Evolutionary conservation across 2,113 vertebrate species (phyloP).

Genomic region (Corythoichthys intestinalis): DNA sequence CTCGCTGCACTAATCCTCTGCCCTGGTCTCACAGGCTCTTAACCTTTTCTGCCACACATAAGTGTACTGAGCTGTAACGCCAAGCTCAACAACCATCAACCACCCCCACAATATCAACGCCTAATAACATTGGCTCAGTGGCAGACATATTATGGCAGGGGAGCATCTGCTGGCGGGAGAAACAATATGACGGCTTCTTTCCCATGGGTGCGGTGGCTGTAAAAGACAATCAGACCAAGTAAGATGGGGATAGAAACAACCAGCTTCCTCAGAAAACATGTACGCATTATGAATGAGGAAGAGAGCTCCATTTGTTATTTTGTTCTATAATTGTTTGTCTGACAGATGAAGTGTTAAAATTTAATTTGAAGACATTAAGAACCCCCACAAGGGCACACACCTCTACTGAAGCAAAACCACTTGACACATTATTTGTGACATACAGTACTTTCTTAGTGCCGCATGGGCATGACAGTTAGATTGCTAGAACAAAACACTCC

Average conservation of each 20-base stretch:
- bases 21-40: constrained; percentile 58
- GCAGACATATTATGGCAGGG: constrained; percentile 57
- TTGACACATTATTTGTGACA: background rate
- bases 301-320: background rate
- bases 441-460: too few species aligned
- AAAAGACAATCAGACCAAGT: constrained; percentile 60
- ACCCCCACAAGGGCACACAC: background rate
- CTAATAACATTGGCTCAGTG: constrained; percentile 62
- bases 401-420: background rate
- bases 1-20: constrained; percentile 60
- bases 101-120: constrained; percentile 29
- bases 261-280: constrained; percentile 37
- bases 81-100: background rate
- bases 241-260: constrained; percentile 42
- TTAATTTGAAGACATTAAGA: background rate
- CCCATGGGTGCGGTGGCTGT: constrained; percentile 50
- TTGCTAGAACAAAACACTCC: too few species aligned
- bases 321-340: constrained; percentile 21
- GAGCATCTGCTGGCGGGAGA: constrained; percentile 65
- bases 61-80: constrained; percentile 42
- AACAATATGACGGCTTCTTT: constrained; percentile 58
- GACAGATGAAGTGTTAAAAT: constrained; percentile 2
- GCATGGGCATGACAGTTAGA: too few species aligned
- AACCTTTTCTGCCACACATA: constrained; percentile 56
- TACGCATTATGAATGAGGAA: constrained; percentile 25